phyloP scores from a whole-genome alignment of 2,797 vertebrate species.

The Myotis vivesi region DNA sequence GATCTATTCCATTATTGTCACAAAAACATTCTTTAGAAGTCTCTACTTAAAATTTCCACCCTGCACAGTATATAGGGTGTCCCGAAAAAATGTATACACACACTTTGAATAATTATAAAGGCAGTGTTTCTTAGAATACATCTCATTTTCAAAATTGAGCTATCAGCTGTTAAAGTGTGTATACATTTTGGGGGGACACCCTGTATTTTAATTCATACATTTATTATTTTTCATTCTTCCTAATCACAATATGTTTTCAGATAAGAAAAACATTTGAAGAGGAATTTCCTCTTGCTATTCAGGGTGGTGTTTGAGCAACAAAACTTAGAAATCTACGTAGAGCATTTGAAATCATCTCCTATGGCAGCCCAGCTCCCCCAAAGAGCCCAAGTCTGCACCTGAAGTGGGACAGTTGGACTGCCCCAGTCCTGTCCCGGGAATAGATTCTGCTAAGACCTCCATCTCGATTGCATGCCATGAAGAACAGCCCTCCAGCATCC shows the following conservation, averaged over 20 bases:
- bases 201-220: neutral
- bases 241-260: neutral
- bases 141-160: too few species aligned
- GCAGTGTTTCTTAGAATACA: too few species aligned
- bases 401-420: too few species aligned
- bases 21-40: neutral
- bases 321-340: neutral
- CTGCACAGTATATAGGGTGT: neutral
- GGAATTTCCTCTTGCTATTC: neutral
- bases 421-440: neutral
- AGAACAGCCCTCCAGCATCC: neutral
- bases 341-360: neutral
- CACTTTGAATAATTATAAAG: too few species aligned
- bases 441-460: neutral
- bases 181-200: too few species aligned
- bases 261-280: neutral
- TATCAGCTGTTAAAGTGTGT: too few species aligned
- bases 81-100: too few species aligned
- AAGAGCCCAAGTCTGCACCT: rapidly evolving
- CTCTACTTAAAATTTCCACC: neutral
- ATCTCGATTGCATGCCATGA: rapidly evolving
- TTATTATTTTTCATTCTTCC: neutral
- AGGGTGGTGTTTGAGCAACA: neutral
- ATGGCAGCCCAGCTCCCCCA: neutral
- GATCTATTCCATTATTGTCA: neutral